A percentile compares a stretch with the other conserved stretches of the same genome.
phyloP scores from a whole-genome alignment of 2,113 vertebrate genomes.

The Strix aluco region DNA sequence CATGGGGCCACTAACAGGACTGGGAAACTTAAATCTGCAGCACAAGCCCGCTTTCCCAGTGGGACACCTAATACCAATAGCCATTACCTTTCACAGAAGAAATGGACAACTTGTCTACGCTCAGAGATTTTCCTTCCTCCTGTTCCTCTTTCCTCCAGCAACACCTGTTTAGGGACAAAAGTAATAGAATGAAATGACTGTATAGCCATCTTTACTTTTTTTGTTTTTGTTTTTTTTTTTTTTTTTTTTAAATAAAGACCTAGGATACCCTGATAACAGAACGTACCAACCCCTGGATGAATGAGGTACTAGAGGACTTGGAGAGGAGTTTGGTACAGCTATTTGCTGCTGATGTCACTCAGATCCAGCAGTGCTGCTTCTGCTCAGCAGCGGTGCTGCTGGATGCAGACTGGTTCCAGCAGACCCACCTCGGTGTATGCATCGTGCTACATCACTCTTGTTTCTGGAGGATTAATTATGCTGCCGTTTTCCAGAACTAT shows the following conservation, averaged over 20 bases:
- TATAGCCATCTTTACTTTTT: not conserved
- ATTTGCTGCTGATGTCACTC: not conserved
- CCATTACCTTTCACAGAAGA: not conserved
- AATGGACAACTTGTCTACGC: not conserved
- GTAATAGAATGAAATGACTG: not conserved
- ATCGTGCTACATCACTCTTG: not conserved
- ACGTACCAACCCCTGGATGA: not conserved
- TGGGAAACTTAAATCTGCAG: not conserved
- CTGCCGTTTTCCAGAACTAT: not conserved
- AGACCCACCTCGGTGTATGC: not conserved
- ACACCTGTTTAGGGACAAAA: not conserved
- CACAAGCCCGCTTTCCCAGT: not conserved
- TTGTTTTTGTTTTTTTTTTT: too few relatives aligned
- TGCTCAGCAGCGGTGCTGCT: not conserved
- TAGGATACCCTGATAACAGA: not conserved
- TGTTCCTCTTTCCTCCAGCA: not conserved
- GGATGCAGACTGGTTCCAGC: not conserved
- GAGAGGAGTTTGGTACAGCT: not conserved
- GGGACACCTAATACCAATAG: not conserved
- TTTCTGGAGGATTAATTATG: not conserved
- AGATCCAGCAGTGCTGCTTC: not conserved
- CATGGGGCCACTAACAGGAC: not conserved
- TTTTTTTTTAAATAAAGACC: not conserved
- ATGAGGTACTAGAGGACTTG: not conserved
- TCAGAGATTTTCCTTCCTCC: not conserved